A percentile compares a stretch with the other conserved stretches of the same genome.
Evolutionary conservation across 2,797 vertebrate species (phyloP).

Genomic region (Alfaro cultratus): DNA sequence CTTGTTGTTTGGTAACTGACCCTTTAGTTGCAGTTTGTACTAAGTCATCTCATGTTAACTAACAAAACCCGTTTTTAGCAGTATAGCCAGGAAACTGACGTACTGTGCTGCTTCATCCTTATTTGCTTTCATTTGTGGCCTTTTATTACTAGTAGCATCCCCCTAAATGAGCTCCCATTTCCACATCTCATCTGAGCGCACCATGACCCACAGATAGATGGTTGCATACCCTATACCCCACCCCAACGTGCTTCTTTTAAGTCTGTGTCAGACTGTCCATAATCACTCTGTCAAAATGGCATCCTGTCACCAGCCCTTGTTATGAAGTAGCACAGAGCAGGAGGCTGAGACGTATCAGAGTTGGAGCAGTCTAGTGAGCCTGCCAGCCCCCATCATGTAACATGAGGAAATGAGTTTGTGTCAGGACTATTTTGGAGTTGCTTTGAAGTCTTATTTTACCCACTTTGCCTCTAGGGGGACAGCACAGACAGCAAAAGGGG

Average conservation of each 20-base stretch:
- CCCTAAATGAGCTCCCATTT: constrained; percentile 73
- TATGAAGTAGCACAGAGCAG: constrained; percentile 67
- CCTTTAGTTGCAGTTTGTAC: constrained; percentile 18
- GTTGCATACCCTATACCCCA: constrained; percentile 50
- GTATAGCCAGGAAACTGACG: constrained; percentile 23
- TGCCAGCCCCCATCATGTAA: constrained; percentile 73
- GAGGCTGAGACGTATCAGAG: constrained; percentile 69
- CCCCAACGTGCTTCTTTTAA: constrained; percentile 76
- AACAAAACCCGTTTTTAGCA: constrained; percentile 29
- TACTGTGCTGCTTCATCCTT: constrained; percentile 33
- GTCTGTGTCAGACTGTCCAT: constrained; percentile 71
- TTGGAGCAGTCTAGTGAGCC: constrained; percentile 53
- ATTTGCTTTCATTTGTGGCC: constrained; percentile 68
- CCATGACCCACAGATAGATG: constrained; percentile 63
- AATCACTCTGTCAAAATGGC: constrained; percentile 74
- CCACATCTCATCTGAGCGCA: constrained; percentile 70
- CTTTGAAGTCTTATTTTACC: constrained; percentile 86
- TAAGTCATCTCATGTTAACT: constrained; percentile 17
- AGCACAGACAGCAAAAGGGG: constrained; percentile 60
- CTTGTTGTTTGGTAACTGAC: constrained; percentile 1
- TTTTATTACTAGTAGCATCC: constrained; percentile 63
- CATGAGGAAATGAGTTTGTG: constrained; percentile 83
- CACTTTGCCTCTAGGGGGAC: constrained; percentile 72
- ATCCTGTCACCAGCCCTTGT: constrained; percentile 72
- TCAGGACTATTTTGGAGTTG: constrained; percentile 83